phyloP scores from a whole-genome alignment of 2,113 vertebrate species.

The Hucho hucho region DNA sequence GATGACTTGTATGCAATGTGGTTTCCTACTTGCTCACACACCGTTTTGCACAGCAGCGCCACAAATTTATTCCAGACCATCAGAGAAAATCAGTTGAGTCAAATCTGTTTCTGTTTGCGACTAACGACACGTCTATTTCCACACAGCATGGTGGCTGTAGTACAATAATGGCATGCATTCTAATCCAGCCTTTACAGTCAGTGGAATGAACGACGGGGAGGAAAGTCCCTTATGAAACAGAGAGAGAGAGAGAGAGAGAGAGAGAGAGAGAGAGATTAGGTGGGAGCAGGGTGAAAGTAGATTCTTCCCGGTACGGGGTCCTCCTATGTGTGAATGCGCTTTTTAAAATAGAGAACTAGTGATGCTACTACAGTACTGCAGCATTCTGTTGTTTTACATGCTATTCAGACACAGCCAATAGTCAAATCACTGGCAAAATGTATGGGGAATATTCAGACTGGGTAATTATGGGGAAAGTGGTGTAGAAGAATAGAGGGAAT shows the following conservation, averaged over 20 bases:
- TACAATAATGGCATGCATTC: slow-evolving; percentile 43
- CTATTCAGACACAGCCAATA: slow-evolving; percentile 19
- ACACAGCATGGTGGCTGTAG: slow-evolving; percentile 27
- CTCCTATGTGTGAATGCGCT: too few species aligned
- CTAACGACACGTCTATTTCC: slow-evolving; percentile 7
- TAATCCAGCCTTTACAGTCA: slow-evolving; percentile 33
- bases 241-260: background rate
- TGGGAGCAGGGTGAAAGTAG: too few species aligned
- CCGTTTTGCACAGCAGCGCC: background rate
- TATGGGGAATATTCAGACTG: slow-evolving; percentile 58
- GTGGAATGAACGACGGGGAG: background rate
- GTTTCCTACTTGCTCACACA: background rate
- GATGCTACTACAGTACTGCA: slow-evolving; percentile 43
- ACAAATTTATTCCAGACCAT: background rate
- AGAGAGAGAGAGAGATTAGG: too few species aligned
- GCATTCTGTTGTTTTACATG: slow-evolving; percentile 32
- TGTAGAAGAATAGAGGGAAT: slow-evolving; percentile 14
- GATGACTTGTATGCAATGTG: background rate
- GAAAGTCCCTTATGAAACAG: background rate
- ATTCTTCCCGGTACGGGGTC: too few species aligned
- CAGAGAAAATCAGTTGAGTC: background rate
- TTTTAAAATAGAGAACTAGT: background rate
- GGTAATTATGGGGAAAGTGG: slow-evolving; percentile 30
- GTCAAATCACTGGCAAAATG: slow-evolving; percentile 33
- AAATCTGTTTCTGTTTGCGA: slow-evolving; percentile 12